Percentiles rank a stretch among this genome's conserved stretches.
phyloP scores from a whole-genome alignment of 2,888 invertebrate species.

The Macrophya annulata region DNA sequence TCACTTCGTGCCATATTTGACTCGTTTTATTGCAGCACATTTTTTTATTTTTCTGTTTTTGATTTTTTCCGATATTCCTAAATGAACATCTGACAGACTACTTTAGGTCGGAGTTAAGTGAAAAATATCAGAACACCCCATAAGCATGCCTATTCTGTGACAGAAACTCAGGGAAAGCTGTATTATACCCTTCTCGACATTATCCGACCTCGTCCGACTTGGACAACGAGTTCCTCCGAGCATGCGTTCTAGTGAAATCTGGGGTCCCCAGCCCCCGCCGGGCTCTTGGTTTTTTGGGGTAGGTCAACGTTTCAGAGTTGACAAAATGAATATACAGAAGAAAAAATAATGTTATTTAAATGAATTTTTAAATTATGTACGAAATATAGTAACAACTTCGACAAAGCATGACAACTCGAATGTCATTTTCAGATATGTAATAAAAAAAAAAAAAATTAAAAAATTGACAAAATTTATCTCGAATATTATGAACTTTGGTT shows the following conservation, averaged over 20 bases:
- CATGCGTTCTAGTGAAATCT: slow-evolving; percentile 55
- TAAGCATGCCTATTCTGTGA: slow-evolving; percentile 51
- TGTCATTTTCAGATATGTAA: neutral
- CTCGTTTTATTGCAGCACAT: slow-evolving; percentile 39
- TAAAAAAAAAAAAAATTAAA: too few species aligned
- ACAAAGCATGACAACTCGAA: neutral
- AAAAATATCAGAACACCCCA: slow-evolving; percentile 30
- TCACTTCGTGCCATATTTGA: slow-evolving; percentile 51
- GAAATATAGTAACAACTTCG: neutral
- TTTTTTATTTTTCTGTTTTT: neutral
- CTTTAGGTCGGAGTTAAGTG: neutral
- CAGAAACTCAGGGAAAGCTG: slow-evolving; percentile 54
- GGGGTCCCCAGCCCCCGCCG: neutral
- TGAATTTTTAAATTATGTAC: neutral
- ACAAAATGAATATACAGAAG: neutral
- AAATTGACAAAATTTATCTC: neutral
- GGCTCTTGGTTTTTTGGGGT: slow-evolving; percentile 31
- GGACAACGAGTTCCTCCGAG: slow-evolving; percentile 50
- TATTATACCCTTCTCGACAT: slow-evolving; percentile 39
- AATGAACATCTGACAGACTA: neutral
- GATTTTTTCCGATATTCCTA: neutral
- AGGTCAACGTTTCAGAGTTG: slow-evolving; percentile 48
- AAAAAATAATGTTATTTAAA: neutral
- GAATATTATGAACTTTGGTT: neutral
- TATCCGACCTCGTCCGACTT: slow-evolving; percentile 46